These are phyloP conservation scores for Dusona sp. DNA, from an alignment of 2,888 invertebrate genomes.

Conservation along the genomic window DNA sequence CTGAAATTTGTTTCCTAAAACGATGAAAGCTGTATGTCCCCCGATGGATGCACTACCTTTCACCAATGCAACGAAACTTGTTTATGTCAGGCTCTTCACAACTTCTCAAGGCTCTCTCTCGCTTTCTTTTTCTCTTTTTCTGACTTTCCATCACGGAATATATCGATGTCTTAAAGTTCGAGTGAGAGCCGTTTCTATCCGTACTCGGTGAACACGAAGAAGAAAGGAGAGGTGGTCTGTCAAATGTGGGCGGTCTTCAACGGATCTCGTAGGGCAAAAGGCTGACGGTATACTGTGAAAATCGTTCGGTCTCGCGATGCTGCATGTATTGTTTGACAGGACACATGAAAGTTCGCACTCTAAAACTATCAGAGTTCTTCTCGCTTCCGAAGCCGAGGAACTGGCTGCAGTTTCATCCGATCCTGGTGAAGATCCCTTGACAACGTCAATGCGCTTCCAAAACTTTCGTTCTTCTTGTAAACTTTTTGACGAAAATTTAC, in stretches of 20 bases:
- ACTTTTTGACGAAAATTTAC: constrained; percentile 19
- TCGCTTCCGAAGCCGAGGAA: constrained; percentile 24
- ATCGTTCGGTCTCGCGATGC: constrained; percentile 17
- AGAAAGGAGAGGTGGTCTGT: neutral
- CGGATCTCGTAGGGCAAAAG: constrained; percentile 10
- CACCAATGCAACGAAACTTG: constrained; percentile 1
- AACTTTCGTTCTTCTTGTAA: constrained; percentile 11
- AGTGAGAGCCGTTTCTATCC: neutral
- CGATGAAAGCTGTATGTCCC: neutral
- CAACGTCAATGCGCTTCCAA: constrained; percentile 23
- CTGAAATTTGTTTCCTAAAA: constrained; percentile 18
- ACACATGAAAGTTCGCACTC: constrained; percentile 47
- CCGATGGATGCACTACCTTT: neutral
- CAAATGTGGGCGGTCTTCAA: neutral
- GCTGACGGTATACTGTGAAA: constrained; percentile 26
- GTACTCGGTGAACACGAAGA: neutral
- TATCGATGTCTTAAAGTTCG: constrained; percentile 50
- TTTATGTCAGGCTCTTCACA: constrained; percentile 16
- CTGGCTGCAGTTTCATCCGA: constrained; percentile 50
- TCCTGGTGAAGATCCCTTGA: constrained; percentile 39
- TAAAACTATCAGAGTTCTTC: constrained; percentile 30
- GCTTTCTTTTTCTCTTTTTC: neutral
- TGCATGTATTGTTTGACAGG: constrained; percentile 20
- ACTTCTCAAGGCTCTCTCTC: constrained; percentile 10
- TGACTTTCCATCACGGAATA: constrained; percentile 13